A percentile compares a stretch with the other conserved stretches of the same genome.
Evolutionary conservation across 1,140 invertebrate genomes (phyloP).

Genomic region (Cydia amplana): DNA sequence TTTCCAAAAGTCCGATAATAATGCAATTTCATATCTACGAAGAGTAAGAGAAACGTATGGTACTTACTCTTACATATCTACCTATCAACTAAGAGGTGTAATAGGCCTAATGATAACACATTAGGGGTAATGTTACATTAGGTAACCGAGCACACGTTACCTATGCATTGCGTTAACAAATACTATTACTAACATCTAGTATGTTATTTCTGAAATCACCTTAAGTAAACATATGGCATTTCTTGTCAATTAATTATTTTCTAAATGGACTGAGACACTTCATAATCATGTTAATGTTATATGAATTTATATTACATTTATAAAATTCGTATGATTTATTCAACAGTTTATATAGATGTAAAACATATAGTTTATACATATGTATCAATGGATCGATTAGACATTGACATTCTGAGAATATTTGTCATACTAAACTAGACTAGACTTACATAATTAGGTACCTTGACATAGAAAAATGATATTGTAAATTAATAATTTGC

Average conservation of each 20-base stretch:
- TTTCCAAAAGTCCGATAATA: too few species aligned
- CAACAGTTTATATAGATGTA: not conserved
- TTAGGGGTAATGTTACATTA: not conserved
- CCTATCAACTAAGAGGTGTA: not conserved
- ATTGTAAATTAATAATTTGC: too few species aligned
- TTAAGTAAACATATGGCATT: too few species aligned
- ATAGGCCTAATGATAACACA: not conserved
- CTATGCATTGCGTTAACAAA: constrained; percentile 2
- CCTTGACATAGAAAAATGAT: too few species aligned
- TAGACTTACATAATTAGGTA: too few species aligned
- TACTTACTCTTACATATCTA: too few species aligned
- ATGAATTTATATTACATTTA: not conserved
- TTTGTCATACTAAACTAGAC: not conserved
- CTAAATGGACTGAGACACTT: too few species aligned
- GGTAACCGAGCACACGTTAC: not conserved
- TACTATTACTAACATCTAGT: not conserved
- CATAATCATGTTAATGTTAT: not conserved
- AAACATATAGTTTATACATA: not conserved
- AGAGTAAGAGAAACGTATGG: too few species aligned
- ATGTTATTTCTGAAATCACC: too few species aligned
- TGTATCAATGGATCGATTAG: not conserved
- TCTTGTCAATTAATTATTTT: too few species aligned
- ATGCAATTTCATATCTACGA: too few species aligned
- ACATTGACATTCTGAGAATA: not conserved
- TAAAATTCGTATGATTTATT: not conserved